Evolutionary conservation across 2,797 vertebrate genomes (phyloP).

Genomic region (Triplophysa bombifrons): DNA sequence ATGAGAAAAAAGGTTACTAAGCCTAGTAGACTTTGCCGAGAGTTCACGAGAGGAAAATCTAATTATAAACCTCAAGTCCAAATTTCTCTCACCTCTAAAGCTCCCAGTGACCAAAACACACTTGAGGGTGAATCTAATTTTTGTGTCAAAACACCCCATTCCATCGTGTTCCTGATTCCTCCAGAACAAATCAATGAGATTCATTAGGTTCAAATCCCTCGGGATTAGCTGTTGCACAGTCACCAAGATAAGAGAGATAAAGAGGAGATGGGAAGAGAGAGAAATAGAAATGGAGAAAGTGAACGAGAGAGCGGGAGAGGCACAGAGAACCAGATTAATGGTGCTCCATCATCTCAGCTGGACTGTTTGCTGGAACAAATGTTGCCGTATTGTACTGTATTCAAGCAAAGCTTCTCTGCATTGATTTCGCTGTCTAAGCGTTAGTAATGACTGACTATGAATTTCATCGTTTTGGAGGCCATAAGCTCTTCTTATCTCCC

Average conservation of each 20-base stretch:
- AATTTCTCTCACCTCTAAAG: conserved; percentile 39
- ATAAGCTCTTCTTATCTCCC: conserved; percentile 41
- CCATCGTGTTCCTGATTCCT: conserved; percentile 65
- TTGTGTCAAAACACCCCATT: conserved; percentile 68
- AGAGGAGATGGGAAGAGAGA: conserved; percentile 19
- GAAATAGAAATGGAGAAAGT: not conserved
- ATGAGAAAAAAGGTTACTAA: not conserved
- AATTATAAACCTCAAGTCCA: conserved; percentile 39
- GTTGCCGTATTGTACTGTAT: conserved; percentile 39
- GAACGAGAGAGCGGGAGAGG: conserved; percentile 10
- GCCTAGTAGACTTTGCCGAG: not conserved
- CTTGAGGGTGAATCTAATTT: conserved; percentile 39
- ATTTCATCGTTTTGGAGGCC: conserved; percentile 25
- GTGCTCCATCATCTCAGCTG: conserved; percentile 38
- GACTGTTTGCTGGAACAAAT: conserved; percentile 45
- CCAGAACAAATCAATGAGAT: conserved; percentile 73
- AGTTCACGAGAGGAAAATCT: conserved; percentile 37
- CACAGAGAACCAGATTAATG: conserved; percentile 60
- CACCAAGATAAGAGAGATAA: conserved; percentile 59
- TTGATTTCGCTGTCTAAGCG: conserved; percentile 42
- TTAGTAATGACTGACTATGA: conserved; percentile 27
- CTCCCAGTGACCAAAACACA: conserved; percentile 16
- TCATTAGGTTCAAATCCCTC: conserved; percentile 72
- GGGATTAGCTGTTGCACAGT: conserved; percentile 66
- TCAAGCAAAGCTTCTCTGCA: conserved; percentile 30